phyloP scores from a whole-genome alignment of 2,797 vertebrate genomes.

The Cuculus canorus region DNA sequence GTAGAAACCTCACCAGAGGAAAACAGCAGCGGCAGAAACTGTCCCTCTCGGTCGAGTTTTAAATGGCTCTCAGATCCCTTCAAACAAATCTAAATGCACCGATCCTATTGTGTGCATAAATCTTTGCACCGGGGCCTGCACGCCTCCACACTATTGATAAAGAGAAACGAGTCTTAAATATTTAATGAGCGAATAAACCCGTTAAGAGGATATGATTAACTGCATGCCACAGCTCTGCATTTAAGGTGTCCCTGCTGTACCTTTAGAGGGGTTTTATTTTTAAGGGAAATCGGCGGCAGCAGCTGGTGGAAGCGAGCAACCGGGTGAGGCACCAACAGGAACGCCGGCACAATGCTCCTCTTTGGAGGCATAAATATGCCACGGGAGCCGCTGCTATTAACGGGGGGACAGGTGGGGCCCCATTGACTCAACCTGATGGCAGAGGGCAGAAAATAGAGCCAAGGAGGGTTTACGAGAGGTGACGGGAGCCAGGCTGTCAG shows the following conservation, averaged over 20 bases:
- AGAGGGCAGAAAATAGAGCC: not conserved
- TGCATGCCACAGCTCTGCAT: conserved; percentile 50
- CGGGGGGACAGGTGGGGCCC: not conserved
- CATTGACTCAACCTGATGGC: not conserved
- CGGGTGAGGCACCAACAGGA: not conserved
- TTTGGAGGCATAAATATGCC: conserved; percentile 1
- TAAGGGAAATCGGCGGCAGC: conserved; percentile 25
- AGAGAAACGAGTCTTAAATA: conserved; percentile 75
- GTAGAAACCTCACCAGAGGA: conserved; percentile 2
- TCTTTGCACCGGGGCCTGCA: conserved; percentile 68
- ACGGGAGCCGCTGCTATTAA: not conserved
- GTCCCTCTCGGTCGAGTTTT: conserved; percentile 25
- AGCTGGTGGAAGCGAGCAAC: conserved; percentile 37
- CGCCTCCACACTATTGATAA: conserved; percentile 75
- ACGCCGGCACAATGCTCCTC: not conserved
- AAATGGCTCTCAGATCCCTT: conserved; percentile 57
- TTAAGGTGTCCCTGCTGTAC: conserved; percentile 56
- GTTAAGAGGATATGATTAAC: conserved; percentile 78
- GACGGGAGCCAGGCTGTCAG: not conserved
- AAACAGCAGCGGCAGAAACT: conserved; percentile 6
- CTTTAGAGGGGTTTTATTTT: conserved; percentile 62
- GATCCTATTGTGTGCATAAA: conserved; percentile 67
- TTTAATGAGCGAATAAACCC: conserved; percentile 78
- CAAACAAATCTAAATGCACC: conserved; percentile 65
- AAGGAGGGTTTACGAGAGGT: not conserved